Base-by-base conservation (phyloP, 2,113 vertebrate species). In the Oenanthe melanoleuca region DNA sequence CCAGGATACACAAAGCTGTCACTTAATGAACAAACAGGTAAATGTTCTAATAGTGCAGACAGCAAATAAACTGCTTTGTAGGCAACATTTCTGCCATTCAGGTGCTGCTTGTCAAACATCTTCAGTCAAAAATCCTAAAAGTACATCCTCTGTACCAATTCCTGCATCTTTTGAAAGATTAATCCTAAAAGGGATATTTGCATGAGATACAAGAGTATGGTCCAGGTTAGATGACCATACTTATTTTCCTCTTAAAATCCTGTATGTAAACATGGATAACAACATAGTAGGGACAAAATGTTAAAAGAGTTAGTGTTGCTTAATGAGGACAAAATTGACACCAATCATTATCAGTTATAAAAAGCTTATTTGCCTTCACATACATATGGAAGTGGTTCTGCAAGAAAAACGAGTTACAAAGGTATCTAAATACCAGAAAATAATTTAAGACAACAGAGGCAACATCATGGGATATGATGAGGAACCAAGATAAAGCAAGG, bases 271-370 rank as follows among this genome's bases (percentile, higher is more conserved):
- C 45, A 69, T 0, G 3, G 20, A 5, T 60, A 89, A 79, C 24
- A 88, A 24, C 0, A 2, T 8, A 64, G 13, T 10, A 33, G 0
- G 0, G 50, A 63, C 16, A 80, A 77, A 73, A 73, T 1, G 2
- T 5, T 23, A 55, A 16, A 45, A 64, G 15, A 84, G 75, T 50
- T 55, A 42, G 29, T 19, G 22, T 2, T 42, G n/a, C 14, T 45
- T 57, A 82, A 56, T 0, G 1, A 91, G 18, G 9, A 23, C 28
- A 67, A 34, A 87, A 53, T 25, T 72, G 5, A 5, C 24, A 87
- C 28, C 60, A 83, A 8, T 22, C n/a, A 22, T 0, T 31, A 14
- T 29, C 53, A 81, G 53, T 26, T 71, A 20, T 4, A 79, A 79
- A 33, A 74, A 17, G 4, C 15, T 25, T 40, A 56, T 80, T n/a